phyloP scores from a whole-genome alignment of 2,888 invertebrate species.

The Acrobasis suavella region DNA sequence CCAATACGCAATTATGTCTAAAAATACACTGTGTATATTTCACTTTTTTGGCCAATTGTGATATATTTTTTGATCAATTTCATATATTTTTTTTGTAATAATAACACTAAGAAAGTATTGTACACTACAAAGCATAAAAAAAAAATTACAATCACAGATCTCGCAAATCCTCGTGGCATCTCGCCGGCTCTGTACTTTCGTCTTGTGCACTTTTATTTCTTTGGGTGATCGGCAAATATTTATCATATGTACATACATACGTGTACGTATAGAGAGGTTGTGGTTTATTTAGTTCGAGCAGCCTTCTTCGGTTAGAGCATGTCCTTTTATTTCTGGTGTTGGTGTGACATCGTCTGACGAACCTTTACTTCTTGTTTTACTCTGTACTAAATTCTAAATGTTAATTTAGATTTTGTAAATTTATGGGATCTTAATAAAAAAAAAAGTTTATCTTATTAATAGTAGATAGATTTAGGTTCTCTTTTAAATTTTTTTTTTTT shows the following conservation, averaged over 20 bases:
- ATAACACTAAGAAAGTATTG: no score
- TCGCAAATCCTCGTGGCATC: slow-evolving; percentile 32
- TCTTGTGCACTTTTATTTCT: slow-evolving; percentile 67
- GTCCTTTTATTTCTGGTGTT: slow-evolving; percentile 63
- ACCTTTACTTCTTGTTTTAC: slow-evolving; percentile 41
- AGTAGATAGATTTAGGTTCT: background rate
- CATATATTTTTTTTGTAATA: no score
- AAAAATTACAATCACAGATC: background rate
- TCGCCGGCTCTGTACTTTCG: slow-evolving; percentile 52
- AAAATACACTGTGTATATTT: no score
- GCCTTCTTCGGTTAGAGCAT: slow-evolving; percentile 48
- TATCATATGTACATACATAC: slow-evolving; percentile 47
- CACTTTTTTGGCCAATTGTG: no score
- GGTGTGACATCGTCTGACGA: slow-evolving; percentile 73
- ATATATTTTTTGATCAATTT: no score
- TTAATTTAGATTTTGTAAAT: slow-evolving; percentile 18
- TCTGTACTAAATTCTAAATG: slow-evolving; percentile 22
- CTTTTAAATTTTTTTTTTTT: no score
- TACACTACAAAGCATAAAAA: no score
- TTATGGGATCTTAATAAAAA: background rate
- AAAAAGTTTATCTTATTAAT: background rate
- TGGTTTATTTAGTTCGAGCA: slow-evolving; percentile 47
- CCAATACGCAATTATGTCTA: no score
- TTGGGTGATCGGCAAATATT: slow-evolving; percentile 49
- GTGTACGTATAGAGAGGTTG: slow-evolving; percentile 53